Percentiles rank a stretch among this genome's conserved stretches.
Conservation (phyloP, 2,888 invertebrate genomes). For the Pardosa pseudoannulata region DNA sequence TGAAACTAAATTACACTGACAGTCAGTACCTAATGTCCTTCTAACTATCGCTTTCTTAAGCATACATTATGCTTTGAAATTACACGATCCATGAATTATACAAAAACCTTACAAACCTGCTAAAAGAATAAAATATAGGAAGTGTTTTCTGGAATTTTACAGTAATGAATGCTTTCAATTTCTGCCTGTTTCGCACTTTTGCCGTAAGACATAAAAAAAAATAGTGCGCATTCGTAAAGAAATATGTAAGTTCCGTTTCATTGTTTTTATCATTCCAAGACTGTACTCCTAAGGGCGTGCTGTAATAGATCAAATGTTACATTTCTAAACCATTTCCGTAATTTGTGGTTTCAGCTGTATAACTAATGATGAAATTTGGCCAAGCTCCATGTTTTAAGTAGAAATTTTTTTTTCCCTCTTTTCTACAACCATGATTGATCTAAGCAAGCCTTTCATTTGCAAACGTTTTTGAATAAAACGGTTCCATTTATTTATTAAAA, state of each 20-base stretch:
- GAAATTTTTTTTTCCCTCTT: neutral
- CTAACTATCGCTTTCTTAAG: neutral
- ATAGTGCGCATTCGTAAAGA: neutral
- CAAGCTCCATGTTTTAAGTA: slow-evolving; percentile 17
- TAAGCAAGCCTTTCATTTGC: neutral
- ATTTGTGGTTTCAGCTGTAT: slow-evolving; percentile 46
- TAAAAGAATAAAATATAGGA: neutral
- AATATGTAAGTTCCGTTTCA: slow-evolving; percentile 52
- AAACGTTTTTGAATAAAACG: neutral
- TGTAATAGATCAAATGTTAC: slow-evolving; percentile 36
- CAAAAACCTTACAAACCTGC: neutral
- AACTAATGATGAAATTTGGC: slow-evolving; percentile 48
- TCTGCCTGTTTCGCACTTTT: neutral
- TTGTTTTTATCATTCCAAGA: slow-evolving; percentile 37
- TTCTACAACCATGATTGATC: neutral
- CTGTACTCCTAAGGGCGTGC: slow-evolving; percentile 17
- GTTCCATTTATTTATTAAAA: neutral
- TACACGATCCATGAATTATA: neutral
- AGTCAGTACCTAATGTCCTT: neutral
- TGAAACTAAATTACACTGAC: no score
- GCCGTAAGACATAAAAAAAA: neutral
- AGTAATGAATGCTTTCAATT: neutral
- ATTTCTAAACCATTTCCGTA: slow-evolving; percentile 38
- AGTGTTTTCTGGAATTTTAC: neutral
- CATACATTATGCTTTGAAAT: neutral